Evolutionary conservation across 2,888 invertebrate genomes (phyloP).

Genomic region (Rhingia campestris): DNA sequence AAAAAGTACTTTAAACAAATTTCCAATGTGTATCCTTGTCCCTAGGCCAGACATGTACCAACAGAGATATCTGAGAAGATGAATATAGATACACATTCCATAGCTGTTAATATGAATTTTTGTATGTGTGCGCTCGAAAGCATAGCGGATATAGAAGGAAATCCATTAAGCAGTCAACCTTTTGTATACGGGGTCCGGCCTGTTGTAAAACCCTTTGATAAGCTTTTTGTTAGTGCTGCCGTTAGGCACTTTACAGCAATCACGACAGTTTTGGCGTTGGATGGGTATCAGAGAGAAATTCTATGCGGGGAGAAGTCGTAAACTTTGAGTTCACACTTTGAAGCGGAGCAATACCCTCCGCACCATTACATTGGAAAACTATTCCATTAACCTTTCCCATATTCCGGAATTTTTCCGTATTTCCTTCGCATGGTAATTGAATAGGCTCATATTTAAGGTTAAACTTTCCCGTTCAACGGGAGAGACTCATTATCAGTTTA

Average conservation of each 20-base stretch:
- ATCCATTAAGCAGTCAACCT: constrained; percentile 67
- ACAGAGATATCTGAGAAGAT: constrained; percentile 7
- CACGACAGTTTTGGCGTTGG: constrained; percentile 31
- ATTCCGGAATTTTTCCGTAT: constrained; percentile 36
- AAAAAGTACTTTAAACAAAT: constrained; percentile 36
- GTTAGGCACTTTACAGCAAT: constrained; percentile 48
- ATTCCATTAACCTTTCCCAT: constrained; percentile 64
- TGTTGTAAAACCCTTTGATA: constrained; percentile 58
- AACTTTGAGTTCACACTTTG: constrained; percentile 47
- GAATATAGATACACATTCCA: constrained; percentile 14
- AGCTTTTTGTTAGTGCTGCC: constrained; percentile 45
- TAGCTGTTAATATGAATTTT: not conserved
- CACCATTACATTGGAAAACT: constrained; percentile 48
- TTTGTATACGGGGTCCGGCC: constrained; percentile 35
- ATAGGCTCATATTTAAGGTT: constrained; percentile 61
- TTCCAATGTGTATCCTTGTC: constrained; percentile 1
- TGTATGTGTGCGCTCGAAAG: not conserved
- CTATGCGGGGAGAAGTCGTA: constrained; percentile 22
- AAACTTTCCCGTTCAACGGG: constrained; percentile 16
- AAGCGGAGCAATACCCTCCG: not conserved
- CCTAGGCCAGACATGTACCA: no score
- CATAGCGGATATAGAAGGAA: constrained; percentile 4
- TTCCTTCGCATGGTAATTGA: constrained; percentile 52
- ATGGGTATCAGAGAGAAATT: not conserved
- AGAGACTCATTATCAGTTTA: constrained; percentile 53